Conservation (phyloP, 2,113 vertebrate species). For the Peromyscus leucopus region DNA sequence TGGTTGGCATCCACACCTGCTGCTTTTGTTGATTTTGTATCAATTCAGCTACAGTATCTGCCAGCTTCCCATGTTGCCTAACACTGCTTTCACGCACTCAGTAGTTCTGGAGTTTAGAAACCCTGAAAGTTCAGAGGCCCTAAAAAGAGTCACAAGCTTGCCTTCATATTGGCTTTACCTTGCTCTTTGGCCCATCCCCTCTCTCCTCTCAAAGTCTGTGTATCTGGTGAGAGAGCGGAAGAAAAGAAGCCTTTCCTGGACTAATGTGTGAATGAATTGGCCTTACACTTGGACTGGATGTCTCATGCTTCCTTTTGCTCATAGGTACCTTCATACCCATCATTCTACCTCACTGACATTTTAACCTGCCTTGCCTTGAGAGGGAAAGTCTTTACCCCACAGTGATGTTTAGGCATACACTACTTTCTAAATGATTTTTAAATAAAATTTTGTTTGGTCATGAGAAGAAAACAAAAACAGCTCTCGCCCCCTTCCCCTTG, state of each 20-base stretch:
- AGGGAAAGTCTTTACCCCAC: background rate
- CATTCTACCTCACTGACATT: background rate
- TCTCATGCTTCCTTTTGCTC: background rate
- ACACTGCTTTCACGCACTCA: background rate
- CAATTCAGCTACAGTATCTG: background rate
- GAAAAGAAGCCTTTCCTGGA: background rate
- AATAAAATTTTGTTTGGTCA: background rate
- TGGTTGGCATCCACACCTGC: background rate
- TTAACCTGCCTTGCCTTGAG: background rate
- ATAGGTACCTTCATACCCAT: background rate
- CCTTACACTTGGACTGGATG: background rate
- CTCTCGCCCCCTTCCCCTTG: background rate
- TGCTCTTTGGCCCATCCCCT: background rate
- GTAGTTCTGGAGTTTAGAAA: background rate
- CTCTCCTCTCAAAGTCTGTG: background rate
- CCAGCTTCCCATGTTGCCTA: background rate
- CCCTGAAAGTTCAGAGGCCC: background rate
- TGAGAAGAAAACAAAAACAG: background rate
- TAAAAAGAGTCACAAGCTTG: background rate
- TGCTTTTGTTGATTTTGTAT: background rate
- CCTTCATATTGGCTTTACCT: background rate
- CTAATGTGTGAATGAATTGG: background rate
- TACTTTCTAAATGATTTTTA: background rate
- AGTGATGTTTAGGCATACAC: background rate
- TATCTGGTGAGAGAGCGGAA: background rate